Conservation (phyloP, 2,113 vertebrate species). For the Tor tambroides region DNA sequence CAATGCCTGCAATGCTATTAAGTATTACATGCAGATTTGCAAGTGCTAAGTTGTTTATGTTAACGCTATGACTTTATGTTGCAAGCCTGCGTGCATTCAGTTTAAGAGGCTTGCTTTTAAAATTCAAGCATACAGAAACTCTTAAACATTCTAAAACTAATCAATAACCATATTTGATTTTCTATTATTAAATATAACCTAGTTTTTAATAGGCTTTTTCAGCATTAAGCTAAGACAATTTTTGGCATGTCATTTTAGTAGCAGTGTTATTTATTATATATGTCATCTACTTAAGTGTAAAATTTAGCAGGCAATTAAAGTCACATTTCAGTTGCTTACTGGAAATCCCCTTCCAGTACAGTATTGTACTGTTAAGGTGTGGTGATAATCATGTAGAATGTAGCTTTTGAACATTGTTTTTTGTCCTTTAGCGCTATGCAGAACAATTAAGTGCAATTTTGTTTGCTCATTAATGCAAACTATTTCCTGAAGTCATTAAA, state of each 20-base stretch:
- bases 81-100: background rate
- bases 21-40: constrained; percentile 10
- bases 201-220: background rate
- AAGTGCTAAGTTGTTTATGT: background rate
- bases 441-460: background rate
- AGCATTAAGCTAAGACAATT: background rate
- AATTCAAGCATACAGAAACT: background rate
- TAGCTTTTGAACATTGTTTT: background rate
- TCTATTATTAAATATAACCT: background rate
- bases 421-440: background rate
- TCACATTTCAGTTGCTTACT: background rate
- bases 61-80: background rate
- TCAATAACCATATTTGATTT: background rate
- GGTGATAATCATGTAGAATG: background rate
- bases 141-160: too few species aligned
- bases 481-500: background rate
- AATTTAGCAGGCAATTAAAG: background rate
- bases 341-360: background rate
- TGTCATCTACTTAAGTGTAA: background rate
- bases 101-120: background rate
- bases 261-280: background rate
- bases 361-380: background rate
- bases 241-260: background rate
- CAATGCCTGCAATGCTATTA: background rate
- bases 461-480: background rate